phyloP scores from a whole-genome alignment of 2,113 vertebrate species.

The Mustelus asterias region DNA sequence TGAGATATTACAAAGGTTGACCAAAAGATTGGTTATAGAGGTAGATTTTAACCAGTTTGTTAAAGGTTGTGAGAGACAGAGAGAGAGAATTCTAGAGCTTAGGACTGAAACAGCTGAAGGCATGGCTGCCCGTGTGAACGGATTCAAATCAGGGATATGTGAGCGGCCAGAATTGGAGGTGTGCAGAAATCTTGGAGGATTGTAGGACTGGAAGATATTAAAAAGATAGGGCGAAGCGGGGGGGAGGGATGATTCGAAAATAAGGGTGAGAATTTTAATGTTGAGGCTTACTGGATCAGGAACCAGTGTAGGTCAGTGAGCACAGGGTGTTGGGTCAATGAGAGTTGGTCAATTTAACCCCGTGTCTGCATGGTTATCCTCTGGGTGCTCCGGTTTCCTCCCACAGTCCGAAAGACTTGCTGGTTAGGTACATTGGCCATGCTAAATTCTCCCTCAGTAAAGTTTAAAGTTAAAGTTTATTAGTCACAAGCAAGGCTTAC shows the following conservation, averaged over 20 bases:
- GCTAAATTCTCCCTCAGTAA: too few species aligned
- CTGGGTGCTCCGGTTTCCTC: too few species aligned
- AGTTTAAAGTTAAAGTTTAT: too few species aligned
- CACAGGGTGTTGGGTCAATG: background rate
- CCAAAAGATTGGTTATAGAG: background rate
- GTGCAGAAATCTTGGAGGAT: background rate
- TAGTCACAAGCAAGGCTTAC: too few species aligned
- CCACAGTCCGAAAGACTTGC: too few species aligned
- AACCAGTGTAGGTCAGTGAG: background rate
- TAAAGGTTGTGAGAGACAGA: background rate
- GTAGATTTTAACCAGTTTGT: background rate
- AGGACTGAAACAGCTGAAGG: too few species aligned
- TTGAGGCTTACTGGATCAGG: background rate
- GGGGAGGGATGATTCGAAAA: background rate
- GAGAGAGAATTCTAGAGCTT: background rate
- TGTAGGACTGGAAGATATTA: background rate
- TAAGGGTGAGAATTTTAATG: background rate
- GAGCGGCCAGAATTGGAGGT: background rate
- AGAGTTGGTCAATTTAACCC: too few species aligned
- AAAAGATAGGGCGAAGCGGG: background rate
- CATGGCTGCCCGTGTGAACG: background rate
- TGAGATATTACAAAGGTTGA: background rate
- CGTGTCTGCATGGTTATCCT: too few species aligned
- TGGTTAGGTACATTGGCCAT: too few species aligned
- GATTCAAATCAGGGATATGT: background rate